Conservation (phyloP, 2,888 invertebrate genomes). For the Tipula helvola region DNA sequence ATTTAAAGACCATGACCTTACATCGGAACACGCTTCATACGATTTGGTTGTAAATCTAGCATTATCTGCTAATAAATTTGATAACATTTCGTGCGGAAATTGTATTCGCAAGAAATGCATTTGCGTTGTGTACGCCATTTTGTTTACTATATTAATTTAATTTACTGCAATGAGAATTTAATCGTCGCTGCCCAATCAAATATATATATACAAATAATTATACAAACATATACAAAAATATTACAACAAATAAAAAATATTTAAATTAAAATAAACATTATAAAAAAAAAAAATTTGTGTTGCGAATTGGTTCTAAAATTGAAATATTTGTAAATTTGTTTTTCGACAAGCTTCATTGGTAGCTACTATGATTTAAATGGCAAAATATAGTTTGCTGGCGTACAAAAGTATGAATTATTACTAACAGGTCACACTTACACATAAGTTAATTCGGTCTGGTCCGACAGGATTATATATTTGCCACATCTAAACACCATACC, state of each 20-base stretch:
- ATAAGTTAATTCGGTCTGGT: no score
- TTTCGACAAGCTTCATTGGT: not conserved
- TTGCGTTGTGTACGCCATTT: not conserved
- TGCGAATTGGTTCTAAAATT: not conserved
- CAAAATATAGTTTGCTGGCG: not conserved
- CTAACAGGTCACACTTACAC: no score
- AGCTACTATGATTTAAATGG: not conserved
- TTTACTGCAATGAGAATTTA: not conserved
- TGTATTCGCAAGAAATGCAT: not conserved
- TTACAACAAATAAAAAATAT: not conserved
- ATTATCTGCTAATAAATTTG: not conserved
- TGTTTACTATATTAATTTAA: not conserved
- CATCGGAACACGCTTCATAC: not conserved
- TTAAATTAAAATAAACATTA: not conserved
- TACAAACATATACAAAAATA: not conserved
- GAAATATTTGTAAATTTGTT: not conserved
- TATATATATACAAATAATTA: not conserved
- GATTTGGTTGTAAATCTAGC: not conserved
- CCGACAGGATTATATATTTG: no score
- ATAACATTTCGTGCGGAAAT: not conserved
- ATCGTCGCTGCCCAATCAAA: not conserved
- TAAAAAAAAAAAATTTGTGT: not conserved
- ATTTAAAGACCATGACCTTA: not conserved
- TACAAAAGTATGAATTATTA: no score
- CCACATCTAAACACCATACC: no score